Evolutionary conservation across 1,140 invertebrate genomes (phyloP).

Genomic region (Coenobita brevimanus): DNA sequence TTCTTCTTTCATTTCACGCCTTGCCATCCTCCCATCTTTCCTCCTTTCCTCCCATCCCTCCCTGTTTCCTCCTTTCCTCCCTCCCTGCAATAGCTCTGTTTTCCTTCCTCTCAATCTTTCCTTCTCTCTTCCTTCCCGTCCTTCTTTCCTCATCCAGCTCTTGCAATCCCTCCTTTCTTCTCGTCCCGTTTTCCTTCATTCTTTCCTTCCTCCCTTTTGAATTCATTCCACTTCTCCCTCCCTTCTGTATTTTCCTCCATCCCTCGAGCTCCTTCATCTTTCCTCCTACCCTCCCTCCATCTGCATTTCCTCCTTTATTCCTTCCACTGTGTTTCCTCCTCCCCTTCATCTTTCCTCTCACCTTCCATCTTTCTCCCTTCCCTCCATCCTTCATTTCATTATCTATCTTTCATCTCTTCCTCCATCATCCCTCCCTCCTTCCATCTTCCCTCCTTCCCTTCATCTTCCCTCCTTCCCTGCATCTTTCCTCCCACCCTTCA

Average conservation of each 20-base stretch:
- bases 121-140: background rate
- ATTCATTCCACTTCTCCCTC: background rate
- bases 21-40: background rate
- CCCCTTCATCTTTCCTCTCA: background rate
- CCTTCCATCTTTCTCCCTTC: background rate
- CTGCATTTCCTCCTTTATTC: no score
- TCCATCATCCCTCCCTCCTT: background rate
- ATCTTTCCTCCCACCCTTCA: no score
- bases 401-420: background rate
- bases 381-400: background rate
- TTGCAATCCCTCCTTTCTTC: background rate
- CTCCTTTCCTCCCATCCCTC: background rate
- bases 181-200: background rate
- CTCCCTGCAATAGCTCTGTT: slow-evolving; percentile 11
- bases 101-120: background rate
- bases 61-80: background rate
- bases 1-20: background rate
- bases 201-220: background rate
- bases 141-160: no score
- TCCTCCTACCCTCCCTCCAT: background rate
- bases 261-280: no score
- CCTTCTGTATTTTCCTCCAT: background rate
- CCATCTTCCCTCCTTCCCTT: background rate
- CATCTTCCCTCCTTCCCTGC: background rate
- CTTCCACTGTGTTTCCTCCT: no score